Evolutionary conservation across 1,140 invertebrate species (phyloP), one percentile per base, ranked within the genome.

Genomic region (Brachionus manjavacas): DNA sequence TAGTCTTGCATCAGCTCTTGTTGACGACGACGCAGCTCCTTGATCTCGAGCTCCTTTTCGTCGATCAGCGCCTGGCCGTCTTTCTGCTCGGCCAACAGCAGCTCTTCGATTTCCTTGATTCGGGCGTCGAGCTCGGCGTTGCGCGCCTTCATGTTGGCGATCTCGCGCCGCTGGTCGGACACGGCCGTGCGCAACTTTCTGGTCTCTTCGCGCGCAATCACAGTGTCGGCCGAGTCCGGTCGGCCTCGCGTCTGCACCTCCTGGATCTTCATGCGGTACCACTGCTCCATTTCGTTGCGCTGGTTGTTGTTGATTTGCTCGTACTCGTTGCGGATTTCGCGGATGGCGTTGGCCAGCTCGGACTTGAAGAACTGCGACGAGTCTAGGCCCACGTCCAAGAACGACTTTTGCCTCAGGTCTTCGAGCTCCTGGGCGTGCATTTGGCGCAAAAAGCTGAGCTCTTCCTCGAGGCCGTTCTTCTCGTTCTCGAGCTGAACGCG

Each of bases 241-340:
- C 43, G n/a, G 39, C 70, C 28, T 20, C 68, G 31, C n/a, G 83
- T 60, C 43, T 74, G 70, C 12, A 84, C 41, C 60, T 84, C 83
- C 64, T 84, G 83, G 7, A 76, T 72, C 70, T 84, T 84, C 64
- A 84, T 79, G 60, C 84, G 35, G 25, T 84, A 84, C 72, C 74
- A 84, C 66, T 55, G 43, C 70, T 84, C 84, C 52, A 84, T 66
- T 84, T 84, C 84, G 23, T 12, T 52, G 12, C 84, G 72, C 52
- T 84, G 84, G n/a, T 84, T 72, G 16, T 31, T 66, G 43, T 84
- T 84, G 11, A 68, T 46, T 39, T 78, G 84, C 76, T 91, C 90
- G 85, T 90, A 91, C 84, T 91, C 91, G 74, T 88, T 87, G 85
- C 91, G 90, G 85, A 91, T 91, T 85, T 91, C 91, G 43, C 90